phyloP scores from a whole-genome alignment of 2,888 invertebrate species.

The Heliconius cydno region DNA sequence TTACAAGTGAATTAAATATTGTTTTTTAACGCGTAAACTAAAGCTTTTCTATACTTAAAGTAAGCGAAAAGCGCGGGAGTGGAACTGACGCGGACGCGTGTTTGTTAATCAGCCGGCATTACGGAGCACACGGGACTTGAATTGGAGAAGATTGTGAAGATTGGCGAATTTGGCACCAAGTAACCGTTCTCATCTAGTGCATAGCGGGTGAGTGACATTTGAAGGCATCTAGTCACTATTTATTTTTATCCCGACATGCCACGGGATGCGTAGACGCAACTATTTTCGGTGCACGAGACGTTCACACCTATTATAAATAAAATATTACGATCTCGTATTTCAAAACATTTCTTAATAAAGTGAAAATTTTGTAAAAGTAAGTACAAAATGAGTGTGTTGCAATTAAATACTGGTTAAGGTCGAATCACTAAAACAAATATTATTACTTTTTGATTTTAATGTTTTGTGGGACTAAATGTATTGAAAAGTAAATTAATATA shows the following conservation, averaged over 20 bases:
- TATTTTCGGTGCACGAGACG: constrained; percentile 76
- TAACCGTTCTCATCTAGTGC: constrained; percentile 58
- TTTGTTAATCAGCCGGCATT: constrained; percentile 63
- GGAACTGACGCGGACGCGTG: constrained; percentile 63
- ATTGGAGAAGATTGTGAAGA: constrained; percentile 69
- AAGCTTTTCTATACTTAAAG: constrained; percentile 52
- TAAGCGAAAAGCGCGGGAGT: constrained; percentile 61
- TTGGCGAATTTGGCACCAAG: constrained; percentile 65
- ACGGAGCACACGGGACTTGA: constrained; percentile 62
- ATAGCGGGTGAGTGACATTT: constrained; percentile 77
- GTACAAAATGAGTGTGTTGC: constrained; percentile 8
- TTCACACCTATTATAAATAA: constrained; percentile 64
- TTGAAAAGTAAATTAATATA: background rate
- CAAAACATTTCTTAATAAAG: constrained; percentile 52
- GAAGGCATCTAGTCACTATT: constrained; percentile 62
- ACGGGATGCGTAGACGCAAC: constrained; percentile 70
- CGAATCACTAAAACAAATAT: constrained; percentile 1
- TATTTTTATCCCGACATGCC: constrained; percentile 72
- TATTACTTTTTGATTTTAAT: constrained; percentile 12
- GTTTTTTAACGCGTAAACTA: constrained; percentile 44
- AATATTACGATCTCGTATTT: constrained; percentile 74
- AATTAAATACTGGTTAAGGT: constrained; percentile 1
- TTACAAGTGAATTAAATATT: constrained; percentile 41
- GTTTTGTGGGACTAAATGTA: background rate
- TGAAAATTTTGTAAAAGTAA: constrained; percentile 15